Percentiles rank a stretch among this genome's conserved stretches.
Evolutionary conservation across 2,797 vertebrate genomes (phyloP).

Genomic region (Numenius phaeopus): DNA sequence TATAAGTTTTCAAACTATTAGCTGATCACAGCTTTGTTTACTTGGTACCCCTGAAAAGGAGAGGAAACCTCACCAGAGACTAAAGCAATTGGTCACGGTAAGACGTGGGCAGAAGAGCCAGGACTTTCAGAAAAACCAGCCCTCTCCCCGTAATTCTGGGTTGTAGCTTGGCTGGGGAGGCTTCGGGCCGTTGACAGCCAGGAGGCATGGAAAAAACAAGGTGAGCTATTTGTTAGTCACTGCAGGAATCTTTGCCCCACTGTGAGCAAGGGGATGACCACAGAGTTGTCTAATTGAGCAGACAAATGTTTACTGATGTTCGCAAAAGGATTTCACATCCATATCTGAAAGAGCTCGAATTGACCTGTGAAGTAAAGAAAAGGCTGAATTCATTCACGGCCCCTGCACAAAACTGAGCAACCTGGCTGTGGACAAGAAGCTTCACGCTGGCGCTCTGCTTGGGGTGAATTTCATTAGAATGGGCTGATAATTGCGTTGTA

Average conservation of each 20-base stretch:
- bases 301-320: neutral
- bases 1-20: neutral
- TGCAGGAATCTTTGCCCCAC: neutral
- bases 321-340: neutral
- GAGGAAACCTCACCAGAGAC: neutral
- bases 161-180: neutral
- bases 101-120: neutral
- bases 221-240: neutral
- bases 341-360: neutral
- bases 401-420: neutral
- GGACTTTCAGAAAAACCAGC: neutral
- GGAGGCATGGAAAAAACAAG: neutral
- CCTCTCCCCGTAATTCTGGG: neutral
- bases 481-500: neutral
- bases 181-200: neutral
- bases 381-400: neutral
- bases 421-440: neutral
- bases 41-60: neutral
- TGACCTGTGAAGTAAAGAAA: neutral
- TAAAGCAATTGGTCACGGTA: neutral
- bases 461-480: neutral
- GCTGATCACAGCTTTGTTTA: neutral
- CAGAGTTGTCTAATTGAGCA: constrained; percentile 1
- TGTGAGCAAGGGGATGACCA: neutral
- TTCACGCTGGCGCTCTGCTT: neutral